These are phyloP conservation scores for Dynastes hyllus DNA, from an alignment of 2,888 invertebrate genomes.

Conservation along the genomic window DNA sequence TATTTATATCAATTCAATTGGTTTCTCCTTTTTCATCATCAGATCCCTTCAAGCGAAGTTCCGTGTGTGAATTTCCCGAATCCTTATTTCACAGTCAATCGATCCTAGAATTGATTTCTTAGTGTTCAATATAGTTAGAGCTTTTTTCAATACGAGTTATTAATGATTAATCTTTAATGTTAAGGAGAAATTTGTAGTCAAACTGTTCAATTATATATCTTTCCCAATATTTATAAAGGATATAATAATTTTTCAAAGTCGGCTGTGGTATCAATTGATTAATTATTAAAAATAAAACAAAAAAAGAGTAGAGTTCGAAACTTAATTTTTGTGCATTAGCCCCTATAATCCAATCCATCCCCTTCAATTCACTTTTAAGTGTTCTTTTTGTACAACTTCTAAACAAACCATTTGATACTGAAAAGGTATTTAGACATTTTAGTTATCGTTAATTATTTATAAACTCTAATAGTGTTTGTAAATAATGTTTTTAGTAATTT, in stretches of 20 bases:
- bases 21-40: conserved; percentile 23
- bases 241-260: conserved; percentile 53
- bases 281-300: conserved; percentile 35
- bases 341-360: conserved; percentile 6
- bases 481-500: conserved; percentile 34
- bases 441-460: conserved; percentile 15
- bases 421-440: conserved; percentile 33
- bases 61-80: conserved; percentile 11
- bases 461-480: conserved; percentile 25
- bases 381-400: conserved; percentile 17
- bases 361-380: not conserved
- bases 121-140: conserved; percentile 55
- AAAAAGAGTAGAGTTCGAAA: conserved; percentile 26
- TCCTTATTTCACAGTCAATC: conserved; percentile 11
- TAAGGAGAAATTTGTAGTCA: conserved; percentile 54
- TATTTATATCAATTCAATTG: conserved; percentile 29
- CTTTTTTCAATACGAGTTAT: conserved; percentile 55
- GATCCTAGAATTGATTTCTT: conserved; percentile 37
- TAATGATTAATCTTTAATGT: not conserved
- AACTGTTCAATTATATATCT: conserved; percentile 49
- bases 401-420: conserved; percentile 22
- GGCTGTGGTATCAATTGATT: conserved; percentile 52
- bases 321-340: conserved; percentile 6
- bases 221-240: conserved; percentile 35
- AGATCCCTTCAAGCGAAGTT: conserved; percentile 6